These are phyloP conservation scores for Habroteleia sp. DNA, from an alignment of 2,888 invertebrate species.

Conservation along the genomic window DNA sequence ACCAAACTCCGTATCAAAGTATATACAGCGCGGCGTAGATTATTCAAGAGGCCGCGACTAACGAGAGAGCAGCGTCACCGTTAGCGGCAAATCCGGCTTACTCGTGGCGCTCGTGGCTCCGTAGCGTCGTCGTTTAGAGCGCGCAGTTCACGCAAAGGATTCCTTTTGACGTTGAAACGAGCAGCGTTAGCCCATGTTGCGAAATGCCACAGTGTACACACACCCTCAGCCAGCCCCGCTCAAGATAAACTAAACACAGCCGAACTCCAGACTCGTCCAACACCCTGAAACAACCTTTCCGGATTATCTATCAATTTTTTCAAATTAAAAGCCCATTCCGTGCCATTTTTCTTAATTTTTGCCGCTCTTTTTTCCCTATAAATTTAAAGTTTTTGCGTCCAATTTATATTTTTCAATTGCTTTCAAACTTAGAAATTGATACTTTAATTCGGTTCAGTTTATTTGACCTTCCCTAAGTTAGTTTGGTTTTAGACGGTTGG, in stretches of 20 bases:
- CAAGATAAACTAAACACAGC: slow-evolving; percentile 16
- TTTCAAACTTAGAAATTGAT: too few species aligned
- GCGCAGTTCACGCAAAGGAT: slow-evolving; percentile 43
- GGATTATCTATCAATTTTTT: slow-evolving; percentile 18
- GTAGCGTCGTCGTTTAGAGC: slow-evolving; percentile 53
- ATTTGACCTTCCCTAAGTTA: too few species aligned
- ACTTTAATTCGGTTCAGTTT: too few species aligned
- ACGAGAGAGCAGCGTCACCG: slow-evolving; percentile 54
- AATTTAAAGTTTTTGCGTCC: too few species aligned
- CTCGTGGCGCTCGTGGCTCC: slow-evolving; percentile 47
- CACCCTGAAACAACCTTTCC: slow-evolving; percentile 10
- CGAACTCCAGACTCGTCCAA: neutral
- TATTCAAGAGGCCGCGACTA: slow-evolving; percentile 54
- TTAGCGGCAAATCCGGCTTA: slow-evolving; percentile 58
- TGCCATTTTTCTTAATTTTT: too few species aligned
- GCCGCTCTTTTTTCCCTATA: too few species aligned
- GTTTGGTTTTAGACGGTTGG: too few species aligned
- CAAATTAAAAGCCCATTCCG: slow-evolving; percentile 7
- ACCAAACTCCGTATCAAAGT: slow-evolving; percentile 53
- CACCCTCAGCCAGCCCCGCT: neutral
- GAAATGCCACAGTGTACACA: slow-evolving; percentile 28
- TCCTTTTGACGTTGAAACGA: slow-evolving; percentile 58
- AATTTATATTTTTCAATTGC: too few species aligned
- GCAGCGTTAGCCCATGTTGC: slow-evolving; percentile 16
- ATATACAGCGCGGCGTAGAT: slow-evolving; percentile 47